Conservation (phyloP, 2,797 vertebrate species). For the Triplophysa yarkandensis region DNA sequence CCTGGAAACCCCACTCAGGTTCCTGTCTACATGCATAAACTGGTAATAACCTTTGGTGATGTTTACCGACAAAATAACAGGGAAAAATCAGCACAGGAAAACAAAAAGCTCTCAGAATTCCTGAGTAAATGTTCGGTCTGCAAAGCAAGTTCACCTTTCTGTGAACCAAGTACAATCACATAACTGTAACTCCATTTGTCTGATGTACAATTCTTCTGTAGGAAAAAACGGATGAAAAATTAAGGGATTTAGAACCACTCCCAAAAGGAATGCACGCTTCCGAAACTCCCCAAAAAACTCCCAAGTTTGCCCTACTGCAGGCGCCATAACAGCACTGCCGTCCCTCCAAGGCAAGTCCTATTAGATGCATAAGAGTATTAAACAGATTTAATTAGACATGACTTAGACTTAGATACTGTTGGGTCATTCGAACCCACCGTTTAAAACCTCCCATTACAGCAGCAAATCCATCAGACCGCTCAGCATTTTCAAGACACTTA, state of each 20-base stretch:
- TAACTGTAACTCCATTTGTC: constrained; percentile 15
- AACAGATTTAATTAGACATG: constrained; percentile 63
- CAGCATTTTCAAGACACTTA: constrained; percentile 65
- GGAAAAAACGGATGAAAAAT: neutral
- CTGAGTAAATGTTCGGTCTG: neutral
- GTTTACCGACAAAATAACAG: constrained; percentile 52
- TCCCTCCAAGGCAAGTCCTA: constrained; percentile 56
- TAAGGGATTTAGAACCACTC: neutral
- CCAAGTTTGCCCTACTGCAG: constrained; percentile 12
- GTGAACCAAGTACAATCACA: neutral
- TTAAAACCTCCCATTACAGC: constrained; percentile 63
- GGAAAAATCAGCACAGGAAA: constrained; percentile 50
- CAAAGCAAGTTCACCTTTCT: neutral
- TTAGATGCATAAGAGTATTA: constrained; percentile 55
- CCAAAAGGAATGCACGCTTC: constrained; percentile 2
- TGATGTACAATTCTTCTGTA: constrained; percentile 10
- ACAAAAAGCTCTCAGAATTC: constrained; percentile 31
- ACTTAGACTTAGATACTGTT: constrained; percentile 53
- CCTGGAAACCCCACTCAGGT: constrained; percentile 35
- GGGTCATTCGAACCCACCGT: constrained; percentile 42
- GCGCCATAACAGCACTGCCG: constrained; percentile 49
- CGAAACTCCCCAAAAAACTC: constrained; percentile 18
- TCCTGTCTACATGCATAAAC: constrained; percentile 45
- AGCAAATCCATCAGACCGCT: constrained; percentile 64
- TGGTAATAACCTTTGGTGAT: constrained; percentile 48